Base-by-base conservation (phyloP, 2,888 invertebrate genomes). In the Acleris holmiana region DNA sequence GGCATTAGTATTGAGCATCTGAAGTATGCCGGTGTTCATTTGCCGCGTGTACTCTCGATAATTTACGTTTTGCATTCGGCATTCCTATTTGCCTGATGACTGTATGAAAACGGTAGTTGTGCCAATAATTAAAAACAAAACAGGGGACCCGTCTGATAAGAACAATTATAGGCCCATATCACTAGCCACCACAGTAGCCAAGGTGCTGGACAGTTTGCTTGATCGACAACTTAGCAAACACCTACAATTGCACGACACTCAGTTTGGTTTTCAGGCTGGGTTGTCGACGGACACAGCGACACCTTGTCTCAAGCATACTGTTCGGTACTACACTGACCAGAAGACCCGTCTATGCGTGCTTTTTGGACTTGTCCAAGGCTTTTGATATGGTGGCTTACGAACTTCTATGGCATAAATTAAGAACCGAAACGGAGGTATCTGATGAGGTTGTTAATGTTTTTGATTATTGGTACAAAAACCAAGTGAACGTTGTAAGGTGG, bases 81-180 rank as follows among this genome's bases (percentile, higher is more conserved):
- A 44, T 15, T 44, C 44, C 6, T 44, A 44, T n/a, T 6, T 44
- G 17, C 44, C 44, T 44, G 44, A 15, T 44, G 44, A 44, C 4
- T 44, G 53, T 8, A 62, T 63, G 60, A 50, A 41, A 25, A 67
- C 66, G 13, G 49, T 68, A 1, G 66, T 68, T 17, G 66, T 68
- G 10, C 67, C 68, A 10, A 55, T 68, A 44, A 49, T 69, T 3
- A 72, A 70, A 58, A 67, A 69, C 40, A 69, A 68, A 48, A 71
- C 70, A 0, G 71, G 71, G 4, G 56, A 66, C 17, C 13, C 46
- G 19, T 41, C 56, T 5, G 46, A 47, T 23, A 40, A 19, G 15
- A 17, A 35, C n/a, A 65, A 65, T 19, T 65, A 65, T 21, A 46
- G 65, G 15, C 60, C 65, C 15, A 65, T 65, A 41, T 65, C 65